Conservation (phyloP, 2,797 vertebrate species). For the Hypotaenidia philippensis region DNA sequence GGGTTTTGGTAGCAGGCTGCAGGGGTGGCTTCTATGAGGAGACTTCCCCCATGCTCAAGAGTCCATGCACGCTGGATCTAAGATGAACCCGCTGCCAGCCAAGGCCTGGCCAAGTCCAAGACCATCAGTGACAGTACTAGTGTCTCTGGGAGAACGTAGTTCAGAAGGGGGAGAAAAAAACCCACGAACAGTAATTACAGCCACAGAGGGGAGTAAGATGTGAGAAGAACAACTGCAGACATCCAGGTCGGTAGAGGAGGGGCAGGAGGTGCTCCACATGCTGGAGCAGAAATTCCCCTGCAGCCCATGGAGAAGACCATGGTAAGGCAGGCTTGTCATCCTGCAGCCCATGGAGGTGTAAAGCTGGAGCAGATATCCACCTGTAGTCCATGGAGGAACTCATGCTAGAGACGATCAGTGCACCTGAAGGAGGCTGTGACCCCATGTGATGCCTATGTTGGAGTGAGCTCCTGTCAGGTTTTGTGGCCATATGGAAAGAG, state of each 20-base stretch:
- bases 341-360: not conserved
- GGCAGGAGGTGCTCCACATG: not conserved
- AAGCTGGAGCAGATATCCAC: not conserved
- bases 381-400: not conserved
- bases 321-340: not conserved
- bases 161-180: rapidly evolving
- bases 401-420: not conserved
- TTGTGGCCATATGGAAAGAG: not conserved
- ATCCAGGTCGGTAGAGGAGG: not conserved
- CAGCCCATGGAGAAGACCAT: rapidly evolving
- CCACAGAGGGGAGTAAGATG: not conserved
- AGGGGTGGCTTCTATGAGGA: not conserved
- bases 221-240: not conserved
- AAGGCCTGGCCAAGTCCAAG: not conserved
- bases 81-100: rapidly evolving
- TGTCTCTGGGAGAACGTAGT: rapidly evolving
- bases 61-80: not conserved
- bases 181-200: not conserved
- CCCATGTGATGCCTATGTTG: rapidly evolving
- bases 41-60: not conserved
- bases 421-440: not conserved
- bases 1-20: not conserved
- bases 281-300: not conserved
- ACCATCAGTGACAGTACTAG: not conserved
- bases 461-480: not conserved